A percentile compares a stretch with the other conserved stretches of the same genome.
These are phyloP conservation scores for Nothoprocta pentlandii DNA, from an alignment of 2,113 vertebrate genomes.

Conservation along the genomic window DNA sequence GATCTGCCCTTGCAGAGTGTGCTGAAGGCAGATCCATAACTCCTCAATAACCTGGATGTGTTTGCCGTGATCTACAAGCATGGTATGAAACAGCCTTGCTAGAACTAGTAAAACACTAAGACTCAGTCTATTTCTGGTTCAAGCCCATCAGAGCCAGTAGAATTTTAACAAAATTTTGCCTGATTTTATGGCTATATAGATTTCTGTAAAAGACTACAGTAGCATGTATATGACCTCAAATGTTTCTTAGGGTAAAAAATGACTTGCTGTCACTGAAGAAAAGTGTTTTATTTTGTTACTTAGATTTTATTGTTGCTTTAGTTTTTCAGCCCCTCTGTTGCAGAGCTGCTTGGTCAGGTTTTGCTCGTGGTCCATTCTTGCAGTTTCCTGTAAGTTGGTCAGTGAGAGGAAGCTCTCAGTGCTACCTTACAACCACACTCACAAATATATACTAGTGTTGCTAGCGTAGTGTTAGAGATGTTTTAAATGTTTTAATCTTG, in stretches of 20 bases:
- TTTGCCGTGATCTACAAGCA: neutral
- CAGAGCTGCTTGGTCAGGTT: neutral
- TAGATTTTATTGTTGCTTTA: neutral
- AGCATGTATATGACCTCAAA: neutral
- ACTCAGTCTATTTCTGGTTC: neutral
- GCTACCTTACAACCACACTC: neutral
- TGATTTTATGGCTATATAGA: neutral
- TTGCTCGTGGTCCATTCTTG: conserved; percentile 33
- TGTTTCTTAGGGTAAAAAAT: neutral
- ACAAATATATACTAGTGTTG: neutral
- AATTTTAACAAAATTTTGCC: neutral
- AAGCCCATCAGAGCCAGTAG: neutral
- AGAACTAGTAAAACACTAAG: neutral
- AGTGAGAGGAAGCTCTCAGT: conserved; percentile 40
- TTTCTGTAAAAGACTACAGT: neutral
- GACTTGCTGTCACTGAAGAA: neutral
- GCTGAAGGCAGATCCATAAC: neutral
- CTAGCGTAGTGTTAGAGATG: neutral
- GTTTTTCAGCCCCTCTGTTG: neutral
- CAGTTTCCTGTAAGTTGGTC: conserved; percentile 58
- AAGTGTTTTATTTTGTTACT: neutral
- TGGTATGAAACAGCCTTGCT: neutral
- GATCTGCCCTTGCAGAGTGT: neutral
- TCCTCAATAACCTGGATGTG: neutral
- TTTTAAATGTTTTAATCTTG: neutral